Base-by-base conservation (phyloP, 1,140 invertebrate genomes). In the Nephila pilipes region DNA sequence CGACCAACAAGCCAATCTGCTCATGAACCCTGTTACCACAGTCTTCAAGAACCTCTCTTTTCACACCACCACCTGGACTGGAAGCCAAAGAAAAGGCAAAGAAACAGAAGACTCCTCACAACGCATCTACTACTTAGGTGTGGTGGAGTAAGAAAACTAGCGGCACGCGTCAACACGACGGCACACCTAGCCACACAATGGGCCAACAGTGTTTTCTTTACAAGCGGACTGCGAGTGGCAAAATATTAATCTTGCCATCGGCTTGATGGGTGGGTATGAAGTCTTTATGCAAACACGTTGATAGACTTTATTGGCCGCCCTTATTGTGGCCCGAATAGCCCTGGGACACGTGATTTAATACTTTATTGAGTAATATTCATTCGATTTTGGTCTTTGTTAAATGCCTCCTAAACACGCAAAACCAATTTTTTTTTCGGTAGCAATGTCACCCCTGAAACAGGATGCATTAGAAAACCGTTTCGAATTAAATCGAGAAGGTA, bases 121-220 rank as follows among this genome's bases (percentile, higher is more conserved):
- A n/a, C n/a, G n/a, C n/a, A n/a, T n/a, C n/a, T n/a, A 14, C 38
- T 57, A 54, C 80, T 55, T 83, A 83, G 80, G 80, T 83, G 85
- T 20, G 85, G 85, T 87, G 18, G 29, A 22, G 29, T 36, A 87
- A 57, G 60, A 83, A 83, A 83, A 38, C 25, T 55, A 25, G 38
- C 29, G 12, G 80, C 85, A 87, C 85, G 85, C 58, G 85, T 32
- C 85, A 63, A 87, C 58, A 87, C 80, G 14, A 60, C 20, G 80
- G 32, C 85, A 38, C 85, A 63, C 85, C 85, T 87, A 87, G 85
- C 85, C 85, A 87, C 85, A 87, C 85, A 87, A 87, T 36, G 2
- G 80, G 25, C 18, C 80, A 20, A 22, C 80, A 55, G 22, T 83
- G n/a, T 83, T 55, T 83, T 55, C 80, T 29, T 55, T 83, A 55